These are phyloP conservation scores for Sapayoa aenigma DNA, from an alignment of 2,113 vertebrate species.

Conservation along the genomic window DNA sequence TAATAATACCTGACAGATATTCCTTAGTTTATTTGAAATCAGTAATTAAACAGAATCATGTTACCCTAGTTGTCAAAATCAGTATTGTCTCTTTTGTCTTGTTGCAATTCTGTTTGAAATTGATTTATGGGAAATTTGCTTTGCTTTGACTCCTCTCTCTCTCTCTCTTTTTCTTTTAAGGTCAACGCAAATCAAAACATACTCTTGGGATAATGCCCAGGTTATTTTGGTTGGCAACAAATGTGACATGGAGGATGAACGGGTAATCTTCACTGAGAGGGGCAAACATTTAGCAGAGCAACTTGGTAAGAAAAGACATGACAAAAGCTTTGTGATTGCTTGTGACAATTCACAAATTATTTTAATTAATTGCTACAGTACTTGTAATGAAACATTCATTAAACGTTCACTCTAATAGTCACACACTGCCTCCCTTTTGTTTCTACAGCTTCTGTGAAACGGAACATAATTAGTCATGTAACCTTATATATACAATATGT, in stretches of 20 bases:
- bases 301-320: slow-evolving; percentile 81
- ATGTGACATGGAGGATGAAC: slow-evolving; percentile 97
- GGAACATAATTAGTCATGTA: neutral
- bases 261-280: slow-evolving; percentile 88
- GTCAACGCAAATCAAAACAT: slow-evolving; percentile 98
- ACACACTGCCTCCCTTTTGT: neutral
- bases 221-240: slow-evolving; percentile 96
- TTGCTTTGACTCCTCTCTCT: slow-evolving; percentile 32
- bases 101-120: neutral
- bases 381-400: neutral
- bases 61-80: slow-evolving; percentile 18
- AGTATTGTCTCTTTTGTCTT: neutral
- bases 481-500: neutral
- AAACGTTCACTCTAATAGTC: neutral
- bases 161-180: slow-evolving; percentile 69
- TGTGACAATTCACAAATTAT: neutral
- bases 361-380: neutral
- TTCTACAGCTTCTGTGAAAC: neutral
- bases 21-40: neutral
- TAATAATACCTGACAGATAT: neutral
- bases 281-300: slow-evolving; percentile 93
- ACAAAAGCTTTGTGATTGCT: neutral
- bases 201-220: slow-evolving; percentile 98
- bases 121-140: neutral
- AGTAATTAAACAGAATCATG: neutral